These are phyloP conservation scores for Tenthredo amoena DNA, from an alignment of 2,888 invertebrate species.

Conservation along the genomic window DNA sequence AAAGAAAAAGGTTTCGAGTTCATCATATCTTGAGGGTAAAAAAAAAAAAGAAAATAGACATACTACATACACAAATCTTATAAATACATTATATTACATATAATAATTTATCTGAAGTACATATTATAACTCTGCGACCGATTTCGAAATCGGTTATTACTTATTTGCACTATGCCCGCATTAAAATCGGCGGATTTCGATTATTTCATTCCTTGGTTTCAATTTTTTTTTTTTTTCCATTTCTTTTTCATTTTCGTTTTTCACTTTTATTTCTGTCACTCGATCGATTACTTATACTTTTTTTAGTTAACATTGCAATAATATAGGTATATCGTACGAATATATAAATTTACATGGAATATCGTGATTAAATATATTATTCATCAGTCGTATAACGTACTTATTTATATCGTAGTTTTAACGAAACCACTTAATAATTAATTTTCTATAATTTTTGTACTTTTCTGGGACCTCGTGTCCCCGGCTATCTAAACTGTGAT, in stretches of 20 bases:
- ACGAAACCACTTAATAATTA: not conserved
- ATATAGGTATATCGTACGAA: not conserved
- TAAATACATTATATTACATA: not conserved
- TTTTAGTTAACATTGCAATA: not conserved
- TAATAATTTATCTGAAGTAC: constrained; percentile 25
- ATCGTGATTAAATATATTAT: not conserved
- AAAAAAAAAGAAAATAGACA: not conserved
- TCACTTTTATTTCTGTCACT: not conserved
- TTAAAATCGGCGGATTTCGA: not conserved
- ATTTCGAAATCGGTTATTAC: not conserved
- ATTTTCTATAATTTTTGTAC: not conserved
- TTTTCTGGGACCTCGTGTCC: not conserved
- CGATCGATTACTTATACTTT: not conserved
- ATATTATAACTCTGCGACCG: not conserved
- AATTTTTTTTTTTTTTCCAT: not conserved
- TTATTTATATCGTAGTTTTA: not conserved
- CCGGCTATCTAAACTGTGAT: not conserved
- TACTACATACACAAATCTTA: not conserved
- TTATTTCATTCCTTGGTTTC: not conserved
- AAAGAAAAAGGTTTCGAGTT: not conserved
- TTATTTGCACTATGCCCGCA: constrained; percentile 31
- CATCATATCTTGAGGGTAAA: not conserved
- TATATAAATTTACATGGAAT: not conserved
- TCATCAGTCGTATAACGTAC: constrained; percentile 4
- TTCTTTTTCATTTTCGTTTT: not conserved